Base-by-base conservation (phyloP, 2,888 invertebrate genomes). In the Cheiracanthium punctorium region DNA sequence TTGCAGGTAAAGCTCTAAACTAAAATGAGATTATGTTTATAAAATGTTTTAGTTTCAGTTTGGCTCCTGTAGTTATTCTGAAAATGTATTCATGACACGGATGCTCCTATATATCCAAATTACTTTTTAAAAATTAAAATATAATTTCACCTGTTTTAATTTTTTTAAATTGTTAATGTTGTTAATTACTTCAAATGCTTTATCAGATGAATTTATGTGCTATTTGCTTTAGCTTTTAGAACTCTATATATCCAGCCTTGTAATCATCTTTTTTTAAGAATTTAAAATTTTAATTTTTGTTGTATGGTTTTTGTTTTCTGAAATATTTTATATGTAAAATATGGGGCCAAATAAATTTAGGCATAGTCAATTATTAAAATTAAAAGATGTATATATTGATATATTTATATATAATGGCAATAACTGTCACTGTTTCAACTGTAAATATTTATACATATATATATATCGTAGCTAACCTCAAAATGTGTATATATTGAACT, bases 341-440 rank as follows among this genome's bases (percentile, higher is more conserved):
- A 33, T 76, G 82, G 82, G 82, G 82, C 82, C 82, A 82, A 82
- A 82, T 48, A 43, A 37, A 65, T 28, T 14, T 28, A 58, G 43
- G 75, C 37, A 71, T 82, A 82, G 82, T 82, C 82, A 82, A 77
- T 48, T 80, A 71, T 58, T 32, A 33, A 20, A n/a, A n/a, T n/a
- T n/a, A n/a, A 65, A 41, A 28, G 1, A 10, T 75, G 65, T 65
- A 72, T 20, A 82, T 76, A 73, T 28, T 65, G 33, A 65, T 77
- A n/a, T 80, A 67, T 80, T 67, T 80, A 80, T 67, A 67, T 64
- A 41, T 67, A 69, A 43, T 37, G 65, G 48, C 17, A 12, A 65
- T 65, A 41, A 12, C 41, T 70, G 30, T 29, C 24, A 30, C 70
- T 75, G 20, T 73, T 28, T 52, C 10, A 17, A 1, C 28, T 75